Base-by-base conservation (phyloP, 2,888 invertebrate genomes). In the Tridacna gigas region DNA sequence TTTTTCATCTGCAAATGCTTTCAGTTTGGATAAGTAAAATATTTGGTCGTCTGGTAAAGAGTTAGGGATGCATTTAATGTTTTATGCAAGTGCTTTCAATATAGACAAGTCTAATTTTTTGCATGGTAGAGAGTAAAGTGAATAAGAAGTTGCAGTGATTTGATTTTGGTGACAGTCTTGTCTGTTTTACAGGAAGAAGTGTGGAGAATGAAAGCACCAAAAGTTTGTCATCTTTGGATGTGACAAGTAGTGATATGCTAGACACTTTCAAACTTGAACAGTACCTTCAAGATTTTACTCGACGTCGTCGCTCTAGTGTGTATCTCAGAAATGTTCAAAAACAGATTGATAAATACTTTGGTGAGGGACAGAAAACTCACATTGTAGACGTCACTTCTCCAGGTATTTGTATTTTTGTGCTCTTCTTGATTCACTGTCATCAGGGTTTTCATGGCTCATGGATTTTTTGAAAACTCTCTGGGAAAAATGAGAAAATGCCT, bases 341-440 rank as follows among this genome's bases (percentile, higher is more conserved):
- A 76, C 86, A 85, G 56, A 61, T 91, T 51, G 80, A 89, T 73
- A 75, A 82, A 48, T 85, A 78, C 48, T 76, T 89, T 63, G 56
- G 71, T 7, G 80, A 83, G 0, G 91, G 90, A 22, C 74, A 80
- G 28, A 76, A 73, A 69, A 86, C 77, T 66, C 81, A 84, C 60
- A 47, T 81, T 56, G 87, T 92, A 26, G 91, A 93, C 88, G 92
- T 91, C 37, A 92, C 93, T 9, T 92, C 92, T 37, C 93, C 92
- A 77, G 91, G 90, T 89, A 73, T 48, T 22, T 63, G 3, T 63
- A n/a, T 63, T 20, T 60, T 60, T 60, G 2, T n/a, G 9, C n/a
- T 9, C 2, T 60, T 60, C 37, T 4, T 37, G 37, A 37, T 37
- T 37, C 37, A 37, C 37, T 37, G 7, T 37, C 2, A 37, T 37